Evolutionary conservation across 2,113 vertebrate species (phyloP), one percentile per base, ranked within the genome.

Genomic region (Orthonyx spaldingii): DNA sequence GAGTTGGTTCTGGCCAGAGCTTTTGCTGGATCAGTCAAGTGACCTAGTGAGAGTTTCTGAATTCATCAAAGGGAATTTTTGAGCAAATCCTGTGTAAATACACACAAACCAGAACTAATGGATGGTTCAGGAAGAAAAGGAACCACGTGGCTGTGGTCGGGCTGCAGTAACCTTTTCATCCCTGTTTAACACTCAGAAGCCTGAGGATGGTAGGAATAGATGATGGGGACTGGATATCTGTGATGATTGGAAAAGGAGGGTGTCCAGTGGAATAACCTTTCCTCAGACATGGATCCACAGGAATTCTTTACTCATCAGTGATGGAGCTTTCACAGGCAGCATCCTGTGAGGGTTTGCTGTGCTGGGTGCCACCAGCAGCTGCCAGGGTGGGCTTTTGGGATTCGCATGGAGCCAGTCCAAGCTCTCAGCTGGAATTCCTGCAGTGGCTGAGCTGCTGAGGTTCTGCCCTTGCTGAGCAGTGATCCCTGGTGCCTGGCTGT

Each of bases 61-160:
- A 17, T 1, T 4, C 3, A 17, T 37, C 42, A 4, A 2, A 60
- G 46, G 13, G 55, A 65, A 32, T 37, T 74, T 56, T 8, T 65
- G 42, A 87, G 69, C 61, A 37, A 42, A 49, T 17, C 14, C 15
- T 9, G 2, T 32, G 19, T 41, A 15, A 74, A 32, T 13, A 12
- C 5, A 30, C 20, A 8, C 16, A 5, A 27, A 42, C 1, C 23
- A 30, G 28, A 16, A 3, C 6, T 3, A 2, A 23, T 7, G 47
- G 42, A 2, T 13, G 22, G 19, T 27, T 3, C 22, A 52, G 81
- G 30, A 35, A 17, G 44, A 41, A 66, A 35, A 17, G 44, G 44
- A 66, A 2, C 35, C 41, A 2, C 3, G 1, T 26, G 53, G 8
- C 39, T 84, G 27, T 41, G 42, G 11, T 26, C 1, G 3, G 49